A percentile compares a stretch with the other conserved stretches of the same genome.
phyloP scores from a whole-genome alignment of 2,797 vertebrate species.

The Adelosebastes latens region DNA sequence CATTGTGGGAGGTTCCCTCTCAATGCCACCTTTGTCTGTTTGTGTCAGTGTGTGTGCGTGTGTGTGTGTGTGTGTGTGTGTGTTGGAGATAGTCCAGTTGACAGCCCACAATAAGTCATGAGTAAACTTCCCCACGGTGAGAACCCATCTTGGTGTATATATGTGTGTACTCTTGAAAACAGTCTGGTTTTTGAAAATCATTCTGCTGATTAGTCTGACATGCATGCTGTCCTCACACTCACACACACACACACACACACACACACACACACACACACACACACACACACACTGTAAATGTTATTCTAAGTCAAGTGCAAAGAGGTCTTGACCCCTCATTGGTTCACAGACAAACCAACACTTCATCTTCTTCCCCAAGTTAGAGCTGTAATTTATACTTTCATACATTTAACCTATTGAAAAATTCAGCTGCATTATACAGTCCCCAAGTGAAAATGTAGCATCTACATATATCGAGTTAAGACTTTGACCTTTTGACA shows the following conservation, averaged over 20 bases:
- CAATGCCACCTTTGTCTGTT: slow-evolving; percentile 85
- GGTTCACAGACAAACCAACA: slow-evolving; percentile 9
- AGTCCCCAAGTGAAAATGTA: background rate
- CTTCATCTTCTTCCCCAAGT: background rate
- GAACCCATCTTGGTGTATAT: slow-evolving; percentile 3
- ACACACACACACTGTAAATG: slow-evolving; percentile 15
- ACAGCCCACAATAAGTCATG: slow-evolving; percentile 79
- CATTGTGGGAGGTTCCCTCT: slow-evolving; percentile 86
- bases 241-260: slow-evolving; percentile 2
- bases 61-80: slow-evolving; percentile 3
- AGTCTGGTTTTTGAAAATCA: slow-evolving; percentile 13
- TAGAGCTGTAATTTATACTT: background rate
- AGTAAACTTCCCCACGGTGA: slow-evolving; percentile 66
- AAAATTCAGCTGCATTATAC: background rate
- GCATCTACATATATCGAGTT: background rate
- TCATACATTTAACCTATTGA: background rate
- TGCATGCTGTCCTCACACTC: background rate
- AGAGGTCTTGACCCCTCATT: slow-evolving; percentile 13
- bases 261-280: background rate
- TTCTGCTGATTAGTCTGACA: slow-evolving; percentile 11
- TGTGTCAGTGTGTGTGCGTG: background rate
- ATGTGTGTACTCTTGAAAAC: background rate
- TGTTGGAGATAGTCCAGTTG: slow-evolving; percentile 76
- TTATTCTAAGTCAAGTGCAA: slow-evolving; percentile 29
- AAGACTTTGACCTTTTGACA: background rate